Evolutionary conservation across 2,888 invertebrate species (phyloP).

Genomic region (Teinopalpus imperialis): DNA sequence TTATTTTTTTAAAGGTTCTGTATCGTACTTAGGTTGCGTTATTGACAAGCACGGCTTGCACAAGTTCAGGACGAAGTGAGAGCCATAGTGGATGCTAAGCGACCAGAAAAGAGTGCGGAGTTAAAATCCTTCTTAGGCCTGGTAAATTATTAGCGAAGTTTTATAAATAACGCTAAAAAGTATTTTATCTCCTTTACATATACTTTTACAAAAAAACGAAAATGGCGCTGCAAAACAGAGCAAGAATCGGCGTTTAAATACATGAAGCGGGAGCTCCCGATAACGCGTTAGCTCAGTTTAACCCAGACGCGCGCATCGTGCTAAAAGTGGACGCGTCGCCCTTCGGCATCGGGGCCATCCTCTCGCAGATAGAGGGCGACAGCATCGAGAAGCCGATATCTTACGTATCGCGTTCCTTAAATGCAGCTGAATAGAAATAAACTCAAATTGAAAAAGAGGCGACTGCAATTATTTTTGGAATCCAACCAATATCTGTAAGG

Average conservation of each 20-base stretch:
- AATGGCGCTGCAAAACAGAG: constrained; percentile 15
- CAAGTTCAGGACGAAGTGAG: too few species aligned
- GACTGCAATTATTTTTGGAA: too few species aligned
- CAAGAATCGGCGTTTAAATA: constrained; percentile 27
- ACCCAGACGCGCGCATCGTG: constrained; percentile 29
- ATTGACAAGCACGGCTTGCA: too few species aligned
- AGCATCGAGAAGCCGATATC: constrained; percentile 27
- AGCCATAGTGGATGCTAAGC: too few species aligned
- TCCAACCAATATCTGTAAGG: too few species aligned
- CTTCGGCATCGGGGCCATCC: constrained; percentile 30
- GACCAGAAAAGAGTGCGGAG: too few species aligned
- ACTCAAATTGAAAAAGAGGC: too few species aligned
- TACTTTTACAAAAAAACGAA: constrained; percentile 23
- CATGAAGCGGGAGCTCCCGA: constrained; percentile 31
- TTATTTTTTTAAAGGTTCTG: too few species aligned
- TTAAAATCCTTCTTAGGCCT: neutral
- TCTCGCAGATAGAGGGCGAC: constrained; percentile 26
- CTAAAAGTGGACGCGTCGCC: constrained; percentile 36
- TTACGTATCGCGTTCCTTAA: constrained; percentile 31
- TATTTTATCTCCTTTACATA: constrained; percentile 14
- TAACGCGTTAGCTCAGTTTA: constrained; percentile 31
- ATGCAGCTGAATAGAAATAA: constrained; percentile 29
- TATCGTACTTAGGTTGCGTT: too few species aligned
- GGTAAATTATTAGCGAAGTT: constrained; percentile 1
- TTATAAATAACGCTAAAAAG: constrained; percentile 9